phyloP scores from a whole-genome alignment of 2,888 invertebrate genomes.

The Pheosia tremula region DNA sequence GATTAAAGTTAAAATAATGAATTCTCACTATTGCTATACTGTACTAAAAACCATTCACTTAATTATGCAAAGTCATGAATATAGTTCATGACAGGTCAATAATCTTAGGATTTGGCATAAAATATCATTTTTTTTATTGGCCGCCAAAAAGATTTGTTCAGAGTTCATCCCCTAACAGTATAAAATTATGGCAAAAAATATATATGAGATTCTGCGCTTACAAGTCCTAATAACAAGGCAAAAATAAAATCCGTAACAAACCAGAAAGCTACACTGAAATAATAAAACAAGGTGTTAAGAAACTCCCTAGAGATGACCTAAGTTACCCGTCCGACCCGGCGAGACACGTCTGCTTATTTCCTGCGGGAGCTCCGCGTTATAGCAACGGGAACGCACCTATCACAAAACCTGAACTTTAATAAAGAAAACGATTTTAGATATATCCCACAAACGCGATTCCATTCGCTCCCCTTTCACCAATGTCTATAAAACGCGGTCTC shows the following conservation, averaged over 20 bases:
- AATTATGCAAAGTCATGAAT: too few species aligned
- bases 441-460: conserved; percentile 55
- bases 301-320: conserved; percentile 40
- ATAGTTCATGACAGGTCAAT: too few species aligned
- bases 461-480: conserved; percentile 58
- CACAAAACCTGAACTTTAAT: conserved; percentile 55
- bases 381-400: conserved; percentile 63
- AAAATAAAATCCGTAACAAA: conserved; percentile 27
- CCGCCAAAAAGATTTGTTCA: too few species aligned
- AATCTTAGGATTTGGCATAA: too few species aligned
- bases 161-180: too few species aligned
- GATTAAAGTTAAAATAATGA: too few species aligned
- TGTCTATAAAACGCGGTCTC: conserved; percentile 64
- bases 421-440: conserved; percentile 60
- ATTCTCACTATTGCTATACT: too few species aligned
- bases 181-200: too few species aligned
- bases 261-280: conserved; percentile 31
- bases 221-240: background rate
- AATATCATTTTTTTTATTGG: too few species aligned
- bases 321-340: conserved; percentile 30
- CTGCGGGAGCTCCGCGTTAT: conserved; percentile 64
- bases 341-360: conserved; percentile 67
- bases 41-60: too few species aligned
- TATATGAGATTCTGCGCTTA: background rate
- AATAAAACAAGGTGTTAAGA: conserved; percentile 57